phyloP scores from a whole-genome alignment of 1,140 invertebrate genomes.

The Leptopilina boulardi region DNA sequence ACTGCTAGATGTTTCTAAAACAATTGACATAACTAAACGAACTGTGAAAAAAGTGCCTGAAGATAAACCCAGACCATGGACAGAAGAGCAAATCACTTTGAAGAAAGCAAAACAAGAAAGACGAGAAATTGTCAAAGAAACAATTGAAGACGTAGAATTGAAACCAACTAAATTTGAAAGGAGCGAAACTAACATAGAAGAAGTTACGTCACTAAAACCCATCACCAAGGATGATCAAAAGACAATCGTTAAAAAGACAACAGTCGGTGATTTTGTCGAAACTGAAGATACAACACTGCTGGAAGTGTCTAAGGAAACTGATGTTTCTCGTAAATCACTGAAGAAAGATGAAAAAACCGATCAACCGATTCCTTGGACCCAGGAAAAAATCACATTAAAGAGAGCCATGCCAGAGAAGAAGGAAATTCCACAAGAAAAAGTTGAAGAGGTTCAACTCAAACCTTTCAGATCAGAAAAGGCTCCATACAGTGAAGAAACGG shows the following conservation, averaged over 20 bases:
- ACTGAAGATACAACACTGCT: slow-evolving; percentile 24
- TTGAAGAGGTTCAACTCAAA: slow-evolving; percentile 68
- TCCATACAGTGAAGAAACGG: slow-evolving; percentile 51
- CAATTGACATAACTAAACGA: slow-evolving; percentile 50
- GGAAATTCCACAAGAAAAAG: slow-evolving; percentile 51
- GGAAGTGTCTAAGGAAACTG: slow-evolving; percentile 41
- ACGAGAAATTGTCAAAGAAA: slow-evolving; percentile 65
- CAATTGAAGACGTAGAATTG: slow-evolving; percentile 70
- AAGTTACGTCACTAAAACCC: slow-evolving; percentile 57
- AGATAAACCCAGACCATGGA: slow-evolving; percentile 74
- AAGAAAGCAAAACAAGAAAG: slow-evolving; percentile 62
- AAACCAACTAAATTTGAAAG: slow-evolving; percentile 75
- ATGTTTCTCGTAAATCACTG: slow-evolving; percentile 10
- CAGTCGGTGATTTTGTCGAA: neutral
- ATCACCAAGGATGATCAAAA: slow-evolving; percentile 61
- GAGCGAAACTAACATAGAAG: no score
- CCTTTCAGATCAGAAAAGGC: slow-evolving; percentile 62
- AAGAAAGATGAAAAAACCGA: slow-evolving; percentile 42
- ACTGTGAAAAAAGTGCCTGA: slow-evolving; percentile 43
- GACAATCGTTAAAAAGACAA: neutral
- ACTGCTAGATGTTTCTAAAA: slow-evolving; percentile 54
- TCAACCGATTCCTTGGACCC: slow-evolving; percentile 63
- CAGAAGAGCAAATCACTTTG: slow-evolving; percentile 71
- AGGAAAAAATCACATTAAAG: slow-evolving; percentile 67
- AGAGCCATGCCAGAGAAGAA: slow-evolving; percentile 58